Base-by-base conservation (phyloP, 1,140 invertebrate species). In the Venturia canescens region DNA sequence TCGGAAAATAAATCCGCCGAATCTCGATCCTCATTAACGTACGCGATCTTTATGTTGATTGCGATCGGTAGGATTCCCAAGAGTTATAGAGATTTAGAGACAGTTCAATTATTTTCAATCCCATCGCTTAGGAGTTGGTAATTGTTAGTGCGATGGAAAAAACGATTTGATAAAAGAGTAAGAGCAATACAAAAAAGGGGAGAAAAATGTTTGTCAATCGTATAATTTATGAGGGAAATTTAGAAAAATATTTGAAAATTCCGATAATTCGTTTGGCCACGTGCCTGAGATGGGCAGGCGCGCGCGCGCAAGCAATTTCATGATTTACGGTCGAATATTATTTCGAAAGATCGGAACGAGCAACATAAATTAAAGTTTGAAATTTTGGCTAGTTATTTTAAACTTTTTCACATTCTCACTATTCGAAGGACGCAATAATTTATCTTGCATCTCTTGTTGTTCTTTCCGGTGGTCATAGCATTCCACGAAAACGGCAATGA, bases 241-340 rank as follows among this genome's bases (percentile, higher is more conserved):
- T 53, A n/a, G 4, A 16, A 9, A 53, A 53, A 11, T 53, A 27
- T 63, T 63, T 63, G 9, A n/a, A 63, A 63, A 63, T 63, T 63
- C 23, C 23, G 27, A 63, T 27, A 27, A 27, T 63, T 63, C 60
- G 60, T n/a, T 63, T 63, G 60, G 60, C 60, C 60, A 63, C 23
- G 60, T 27, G 60, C 60, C 60, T 23, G 60, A 63, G 5, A n/a
- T n/a, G n/a, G n/a, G 60, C 16, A 27, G 23, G 27, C 23, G 27
- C 60, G 26, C 60, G 26, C 18, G 50, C 11, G 16, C 48, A 18
- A 50, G 48, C 48, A 18, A n/a, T n/a, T 16, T n/a, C 3, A 60
- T 60, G 57, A 60, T 63, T 63, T 63, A 63, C 9, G 9, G 13
- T 23, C 23, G 4, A 23, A 63, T 13, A 15, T 63, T 63, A 9